Conservation (phyloP, 2,888 invertebrate genomes). For the Adela reaumurella region DNA sequence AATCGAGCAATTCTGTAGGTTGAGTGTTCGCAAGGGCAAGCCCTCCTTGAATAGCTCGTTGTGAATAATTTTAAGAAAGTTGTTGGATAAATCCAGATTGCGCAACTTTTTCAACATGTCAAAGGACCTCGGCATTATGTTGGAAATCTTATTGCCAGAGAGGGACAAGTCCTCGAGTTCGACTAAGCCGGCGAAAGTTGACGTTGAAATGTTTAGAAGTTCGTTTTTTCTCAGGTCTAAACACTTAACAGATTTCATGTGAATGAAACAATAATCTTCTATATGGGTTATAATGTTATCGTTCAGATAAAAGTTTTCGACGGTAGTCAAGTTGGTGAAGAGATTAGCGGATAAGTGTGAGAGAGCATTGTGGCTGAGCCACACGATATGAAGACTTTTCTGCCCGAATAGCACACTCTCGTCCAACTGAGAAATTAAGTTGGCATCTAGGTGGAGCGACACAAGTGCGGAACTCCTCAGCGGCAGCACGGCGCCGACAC, state of each 20-base stretch:
- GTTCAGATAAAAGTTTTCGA: slow-evolving; percentile 72
- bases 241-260: slow-evolving; percentile 70
- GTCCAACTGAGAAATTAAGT: slow-evolving; percentile 68
- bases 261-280: slow-evolving; percentile 76
- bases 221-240: slow-evolving; percentile 76
- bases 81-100: slow-evolving; percentile 75
- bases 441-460: slow-evolving; percentile 75
- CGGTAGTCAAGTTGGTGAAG: slow-evolving; percentile 70
- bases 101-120: slow-evolving; percentile 73
- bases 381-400: slow-evolving; percentile 77
- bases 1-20: slow-evolving; percentile 73
- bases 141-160: slow-evolving; percentile 66
- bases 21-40: slow-evolving; percentile 68
- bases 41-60: slow-evolving; percentile 74
- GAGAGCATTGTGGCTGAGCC: slow-evolving; percentile 75
- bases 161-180: slow-evolving; percentile 78
- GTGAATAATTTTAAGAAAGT: slow-evolving; percentile 68
- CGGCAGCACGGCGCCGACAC: slow-evolving; percentile 75
- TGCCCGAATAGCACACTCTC: slow-evolving; percentile 73
- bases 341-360: slow-evolving; percentile 66
- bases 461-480: slow-evolving; percentile 66
- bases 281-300: slow-evolving; percentile 77
- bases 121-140: slow-evolving; percentile 71
- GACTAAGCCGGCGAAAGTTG: slow-evolving; percentile 71
- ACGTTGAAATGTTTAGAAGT: slow-evolving; percentile 64